Evolutionary conservation across 2,113 vertebrate species (phyloP), one percentile per base, ranked within the genome.

Genomic region (Cichladusa arquata): DNA sequence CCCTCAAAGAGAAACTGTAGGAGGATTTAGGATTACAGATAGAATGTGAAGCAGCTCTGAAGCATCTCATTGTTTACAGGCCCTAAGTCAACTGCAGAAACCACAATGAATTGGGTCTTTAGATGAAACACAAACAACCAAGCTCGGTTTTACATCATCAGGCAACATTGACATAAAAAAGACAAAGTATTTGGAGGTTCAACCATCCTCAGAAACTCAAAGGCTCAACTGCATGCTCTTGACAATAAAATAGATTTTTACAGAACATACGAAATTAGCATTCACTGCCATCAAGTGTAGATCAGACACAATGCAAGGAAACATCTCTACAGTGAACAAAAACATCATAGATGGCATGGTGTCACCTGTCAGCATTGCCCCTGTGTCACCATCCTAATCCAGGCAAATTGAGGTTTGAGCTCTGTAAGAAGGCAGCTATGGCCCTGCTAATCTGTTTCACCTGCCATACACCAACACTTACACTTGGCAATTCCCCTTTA

Each of bases 391-490:
- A 38, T 22, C 28, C 45, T 16, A 28, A 42, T 9, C 11, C 33
- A 42, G 51, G 62, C 51, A 84, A 36, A 71, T 0, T 2, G 7
- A 66, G n/a, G 14, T 18, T 45, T 50, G 26, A 90, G 36, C 47
- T 84, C 51, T 36, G 79, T 45, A 51, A 8, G 40, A 60, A 34
- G 0, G 3, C 33, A 65, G n/a, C n/a, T 16, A 4, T 4, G 19
- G 44, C 36, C 48, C n/a, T 23, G 38, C 69, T 50, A 2, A 45
- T 14, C 40, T 33, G 11, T 29, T 42, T 42, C 38, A 31, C 8
- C 29, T 47, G n/a, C 23, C 1, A 0, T 0, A 13, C 42, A 18
- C 25, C 47, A 61, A 5, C 3, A 1, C 15, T 23, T 15, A 7
- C 4, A 5, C 38, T n/a, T 9, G 22, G 26, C 1, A 3, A 36